Evolutionary conservation across 35 echinoderm and acorn worm species (phyloP).

Genomic region (Lytechinus pictus): DNA sequence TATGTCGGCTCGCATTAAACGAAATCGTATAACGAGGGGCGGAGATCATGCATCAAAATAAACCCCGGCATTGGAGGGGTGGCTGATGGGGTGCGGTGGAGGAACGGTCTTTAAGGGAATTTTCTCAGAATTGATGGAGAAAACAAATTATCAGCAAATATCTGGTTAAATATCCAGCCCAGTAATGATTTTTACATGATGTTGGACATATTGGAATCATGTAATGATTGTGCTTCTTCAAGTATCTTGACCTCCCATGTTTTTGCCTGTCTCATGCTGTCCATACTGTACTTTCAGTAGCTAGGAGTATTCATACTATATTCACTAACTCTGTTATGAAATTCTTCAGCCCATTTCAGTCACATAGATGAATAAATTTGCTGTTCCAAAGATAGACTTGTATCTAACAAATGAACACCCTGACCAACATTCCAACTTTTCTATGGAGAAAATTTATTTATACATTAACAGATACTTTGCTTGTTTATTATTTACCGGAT

Average conservation of each 20-base stretch:
- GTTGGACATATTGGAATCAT: background rate
- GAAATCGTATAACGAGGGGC: constrained; percentile 35
- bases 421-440: no score
- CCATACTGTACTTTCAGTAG: background rate
- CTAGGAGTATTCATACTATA: background rate
- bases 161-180: background rate
- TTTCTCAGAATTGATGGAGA: background rate
- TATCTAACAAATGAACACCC: no score
- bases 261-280: background rate
- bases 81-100: background rate
- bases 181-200: background rate
- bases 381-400: no score
- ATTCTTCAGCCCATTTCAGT: background rate
- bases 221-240: background rate
- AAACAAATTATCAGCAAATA: background rate
- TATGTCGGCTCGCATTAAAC: constrained; percentile 29
- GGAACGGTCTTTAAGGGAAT: background rate
- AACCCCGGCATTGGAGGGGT: background rate
- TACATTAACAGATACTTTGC: no score
- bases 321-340: background rate
- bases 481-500: no score
- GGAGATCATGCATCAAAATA: constrained; percentile 34
- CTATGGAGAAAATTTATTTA: no score
- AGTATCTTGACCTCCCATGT: background rate
- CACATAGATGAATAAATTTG: background rate